A percentile compares a stretch with the other conserved stretches of the same genome.
Conservation (phyloP, 2,888 invertebrate species). For the Zeuzera pyrina region DNA sequence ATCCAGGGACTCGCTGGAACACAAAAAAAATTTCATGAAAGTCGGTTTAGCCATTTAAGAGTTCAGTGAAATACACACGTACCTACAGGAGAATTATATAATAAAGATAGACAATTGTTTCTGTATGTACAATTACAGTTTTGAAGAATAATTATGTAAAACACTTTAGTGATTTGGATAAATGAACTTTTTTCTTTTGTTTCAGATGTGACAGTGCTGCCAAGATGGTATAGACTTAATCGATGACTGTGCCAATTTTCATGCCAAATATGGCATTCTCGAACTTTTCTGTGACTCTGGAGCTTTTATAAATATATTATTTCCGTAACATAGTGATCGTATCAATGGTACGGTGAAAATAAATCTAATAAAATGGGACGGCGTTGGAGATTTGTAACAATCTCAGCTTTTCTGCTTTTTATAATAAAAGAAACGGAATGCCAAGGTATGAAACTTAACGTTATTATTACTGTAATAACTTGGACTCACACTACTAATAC, state of each 20-base stretch:
- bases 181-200: constrained; percentile 42
- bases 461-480: no score
- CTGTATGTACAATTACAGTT: no score
- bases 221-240: constrained; percentile 34
- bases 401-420: constrained; percentile 56
- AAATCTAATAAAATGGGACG: constrained; percentile 51
- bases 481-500: no score
- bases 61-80: no score
- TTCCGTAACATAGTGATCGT: constrained; percentile 19
- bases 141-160: no score
- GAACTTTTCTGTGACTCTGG: constrained; percentile 26
- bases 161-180: no score
- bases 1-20: no score
- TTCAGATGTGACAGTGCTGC: constrained; percentile 51
- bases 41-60: no score
- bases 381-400: constrained; percentile 58
- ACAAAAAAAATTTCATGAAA: no score
- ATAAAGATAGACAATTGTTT: no score
- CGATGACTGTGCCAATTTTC: constrained; percentile 29
- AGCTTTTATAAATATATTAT: constrained; percentile 28
- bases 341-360: constrained; percentile 62
- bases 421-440: constrained; percentile 54
- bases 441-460: constrained; percentile 48
- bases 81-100: no score
- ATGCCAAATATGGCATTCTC: constrained; percentile 36